A percentile compares a stretch with the other conserved stretches of the same genome.
Evolutionary conservation across 2,797 vertebrate species (phyloP).

Genomic region (Alfaro cultratus): DNA sequence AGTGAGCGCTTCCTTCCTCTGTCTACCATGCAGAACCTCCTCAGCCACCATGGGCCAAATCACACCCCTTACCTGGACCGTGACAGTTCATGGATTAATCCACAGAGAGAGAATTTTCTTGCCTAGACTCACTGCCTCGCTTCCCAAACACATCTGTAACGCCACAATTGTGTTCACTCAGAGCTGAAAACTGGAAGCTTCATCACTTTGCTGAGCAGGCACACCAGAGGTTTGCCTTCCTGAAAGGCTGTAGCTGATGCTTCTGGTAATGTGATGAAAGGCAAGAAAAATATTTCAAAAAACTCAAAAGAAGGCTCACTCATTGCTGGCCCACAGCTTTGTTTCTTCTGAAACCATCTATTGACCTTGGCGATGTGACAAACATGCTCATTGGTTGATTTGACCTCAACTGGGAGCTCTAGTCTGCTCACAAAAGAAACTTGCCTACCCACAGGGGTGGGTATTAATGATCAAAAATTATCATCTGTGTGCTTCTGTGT

Average conservation of each 20-base stretch:
- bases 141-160: conserved; percentile 35
- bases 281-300: conserved; percentile 41
- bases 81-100: conserved; percentile 57
- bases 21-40: conserved; percentile 56
- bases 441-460: conserved; percentile 50
- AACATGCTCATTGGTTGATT: conserved; percentile 56
- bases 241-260: conserved; percentile 45
- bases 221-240: conserved; percentile 64
- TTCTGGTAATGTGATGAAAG: conserved; percentile 59
- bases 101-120: conserved; percentile 46
- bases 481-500: conserved; percentile 45
- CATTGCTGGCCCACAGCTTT: conserved; percentile 37
- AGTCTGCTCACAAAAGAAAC: conserved; percentile 17
- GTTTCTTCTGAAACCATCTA: conserved; percentile 67
- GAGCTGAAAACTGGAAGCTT: conserved; percentile 35
- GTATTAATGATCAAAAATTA: conserved; percentile 70
- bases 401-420: conserved; percentile 57
- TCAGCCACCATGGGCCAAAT: conserved; percentile 47
- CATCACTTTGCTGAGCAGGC: conserved; percentile 59
- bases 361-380: conserved; percentile 71
- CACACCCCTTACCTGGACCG: conserved; percentile 47
- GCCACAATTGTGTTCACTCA: conserved; percentile 23
- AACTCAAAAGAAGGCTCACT: conserved; percentile 49
- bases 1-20: conserved; percentile 66
- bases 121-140: conserved; percentile 51